phyloP scores from a whole-genome alignment of 2,888 invertebrate species.

The Andrena fulva region DNA sequence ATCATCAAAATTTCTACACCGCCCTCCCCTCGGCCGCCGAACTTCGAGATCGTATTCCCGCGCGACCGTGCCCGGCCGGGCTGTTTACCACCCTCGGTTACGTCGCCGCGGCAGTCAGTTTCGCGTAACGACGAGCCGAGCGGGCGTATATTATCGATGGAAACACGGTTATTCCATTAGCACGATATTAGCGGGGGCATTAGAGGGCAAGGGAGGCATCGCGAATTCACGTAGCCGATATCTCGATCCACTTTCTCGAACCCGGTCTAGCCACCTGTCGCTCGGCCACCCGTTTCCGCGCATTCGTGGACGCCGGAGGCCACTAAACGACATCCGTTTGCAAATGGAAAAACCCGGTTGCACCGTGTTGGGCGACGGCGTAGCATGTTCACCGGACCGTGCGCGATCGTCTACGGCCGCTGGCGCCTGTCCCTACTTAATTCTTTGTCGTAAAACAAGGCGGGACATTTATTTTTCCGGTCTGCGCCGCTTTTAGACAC shows the following conservation, averaged over 20 bases:
- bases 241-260: slow-evolving; percentile 21
- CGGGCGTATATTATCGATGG: background rate
- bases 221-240: background rate
- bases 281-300: slow-evolving; percentile 23
- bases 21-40: slow-evolving; percentile 10
- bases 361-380: slow-evolving; percentile 36
- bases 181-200: slow-evolving; percentile 1
- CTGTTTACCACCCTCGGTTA: background rate
- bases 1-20: slow-evolving; percentile 48
- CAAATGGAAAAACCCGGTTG: slow-evolving; percentile 66
- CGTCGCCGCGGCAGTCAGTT: background rate
- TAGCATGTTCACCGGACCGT: slow-evolving; percentile 60
- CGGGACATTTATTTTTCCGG: slow-evolving; percentile 51
- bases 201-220: no score
- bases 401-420: slow-evolving; percentile 67
- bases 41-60: background rate
- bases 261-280: slow-evolving; percentile 57
- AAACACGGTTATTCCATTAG: background rate
- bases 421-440: slow-evolving; percentile 66
- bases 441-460: slow-evolving; percentile 54
- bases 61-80: background rate
- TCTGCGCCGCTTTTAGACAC: slow-evolving; percentile 26
- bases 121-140: background rate
- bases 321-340: slow-evolving; percentile 64
- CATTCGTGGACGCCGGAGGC: slow-evolving; percentile 68